Evolutionary conservation across 2,113 vertebrate genomes (phyloP).

Genomic region (Eolophus roseicapilla): DNA sequence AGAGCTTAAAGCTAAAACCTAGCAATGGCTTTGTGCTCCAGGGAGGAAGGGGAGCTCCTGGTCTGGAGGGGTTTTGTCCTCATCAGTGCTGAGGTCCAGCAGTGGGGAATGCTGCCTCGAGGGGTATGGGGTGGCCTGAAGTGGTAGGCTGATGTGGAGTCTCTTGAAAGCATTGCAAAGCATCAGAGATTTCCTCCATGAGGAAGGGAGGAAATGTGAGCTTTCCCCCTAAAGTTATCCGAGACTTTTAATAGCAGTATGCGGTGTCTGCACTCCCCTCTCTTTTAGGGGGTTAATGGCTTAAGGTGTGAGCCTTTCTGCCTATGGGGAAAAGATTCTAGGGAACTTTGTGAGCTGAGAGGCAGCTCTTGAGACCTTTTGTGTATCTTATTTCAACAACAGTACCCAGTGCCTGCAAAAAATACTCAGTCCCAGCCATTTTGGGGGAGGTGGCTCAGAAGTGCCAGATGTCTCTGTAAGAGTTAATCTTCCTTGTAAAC

Average conservation of each 20-base stretch:
- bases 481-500: not conserved
- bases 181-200: not conserved
- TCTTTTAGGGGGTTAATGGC: not conserved
- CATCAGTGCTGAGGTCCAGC: not conserved
- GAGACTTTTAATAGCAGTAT: not conserved
- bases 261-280: fast-evolving
- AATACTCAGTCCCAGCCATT: not conserved
- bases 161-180: not conserved
- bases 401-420: not conserved
- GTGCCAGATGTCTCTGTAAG: not conserved
- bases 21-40: not conserved
- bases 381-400: not conserved
- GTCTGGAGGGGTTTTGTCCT: not conserved
- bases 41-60: not conserved
- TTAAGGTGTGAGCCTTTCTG: not conserved
- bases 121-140: not conserved
- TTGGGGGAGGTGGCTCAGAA: not conserved
- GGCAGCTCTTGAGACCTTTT: not conserved
- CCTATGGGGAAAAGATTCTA: not conserved
- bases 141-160: not conserved
- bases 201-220: not conserved
- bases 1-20: not conserved
- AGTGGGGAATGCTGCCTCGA: fast-evolving
- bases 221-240: not conserved
- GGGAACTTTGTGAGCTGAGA: not conserved